Evolutionary conservation across 2,888 invertebrate species (phyloP), one percentile per base, ranked within the genome.

Genomic region (Acleris literana): DNA sequence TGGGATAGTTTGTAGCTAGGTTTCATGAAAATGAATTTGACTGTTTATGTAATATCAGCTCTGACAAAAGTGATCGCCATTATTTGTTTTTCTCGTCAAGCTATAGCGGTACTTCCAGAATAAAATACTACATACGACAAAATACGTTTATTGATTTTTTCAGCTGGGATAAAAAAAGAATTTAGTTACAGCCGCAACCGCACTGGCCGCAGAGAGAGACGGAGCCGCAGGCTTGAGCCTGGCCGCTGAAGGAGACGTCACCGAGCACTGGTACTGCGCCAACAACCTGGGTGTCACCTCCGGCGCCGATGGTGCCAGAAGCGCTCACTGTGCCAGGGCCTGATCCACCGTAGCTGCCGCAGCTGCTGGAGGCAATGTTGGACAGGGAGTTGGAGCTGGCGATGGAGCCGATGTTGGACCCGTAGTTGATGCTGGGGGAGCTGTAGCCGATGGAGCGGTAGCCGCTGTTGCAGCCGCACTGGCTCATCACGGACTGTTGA

Each of bases 171-270:
- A 13, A 39, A 39, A 7, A 7, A 17, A 16, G 5, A n/a, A n/a
- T 44, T 46, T 46, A 46, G 16, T 1, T 0, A 33, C 65, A 60
- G 3, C 55, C 55, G 55, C 68, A 70, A 20, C 64, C 67, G 43
- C 71, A 69, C 46, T 46, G 16, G 5, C 65, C 59, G 20, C 63
- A 52, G 33, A 71, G 63, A 9, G 68, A 64, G 17, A 68, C 61
- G 46, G 66, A 61, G 5, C 66, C 66, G 17, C 44, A 20, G 4
- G 64, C 61, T 0, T 57, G 44, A 49, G 56, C 39, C 2, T 18
- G 29, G 11, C 64, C 61, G 29, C 57, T 25, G 48, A 68, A 64
- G n/a, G 49, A 53, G 16, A 64, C 64, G 1, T 48, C n/a, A 22
- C 69, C 65, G 20, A 61, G 33, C 54, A 64, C 63, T 22, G 63